Evolutionary conservation across 2,888 invertebrate genomes (phyloP).

Genomic region (Podotricha telesiphe): DNA sequence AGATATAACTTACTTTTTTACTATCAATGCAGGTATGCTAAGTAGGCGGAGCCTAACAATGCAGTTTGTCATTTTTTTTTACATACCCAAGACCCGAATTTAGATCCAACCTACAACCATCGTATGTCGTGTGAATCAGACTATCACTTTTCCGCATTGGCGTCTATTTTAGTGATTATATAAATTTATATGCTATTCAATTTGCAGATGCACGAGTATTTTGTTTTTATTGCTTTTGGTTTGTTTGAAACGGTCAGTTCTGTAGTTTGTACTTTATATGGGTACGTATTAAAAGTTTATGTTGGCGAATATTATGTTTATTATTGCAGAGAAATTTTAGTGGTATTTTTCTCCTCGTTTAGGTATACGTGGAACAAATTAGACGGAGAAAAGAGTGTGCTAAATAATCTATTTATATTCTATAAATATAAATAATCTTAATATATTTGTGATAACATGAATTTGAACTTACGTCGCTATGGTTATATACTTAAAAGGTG

Average conservation of each 20-base stretch:
- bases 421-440: no score
- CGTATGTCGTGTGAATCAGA: no score
- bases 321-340: background rate
- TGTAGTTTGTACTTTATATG: conserved; percentile 18
- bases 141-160: background rate
- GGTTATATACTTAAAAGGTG: no score
- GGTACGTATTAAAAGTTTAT: conserved; percentile 7
- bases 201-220: conserved; percentile 11
- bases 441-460: no score
- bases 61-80: background rate
- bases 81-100: background rate
- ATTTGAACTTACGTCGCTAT: no score
- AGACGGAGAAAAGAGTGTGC: background rate
- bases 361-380: background rate
- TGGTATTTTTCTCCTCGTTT: background rate
- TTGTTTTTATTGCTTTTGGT: conserved; percentile 18
- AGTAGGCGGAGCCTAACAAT: background rate
- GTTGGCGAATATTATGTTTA: conserved; percentile 3
- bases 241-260: conserved; percentile 15
- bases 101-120: background rate
- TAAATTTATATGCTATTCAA: conserved; percentile 20
- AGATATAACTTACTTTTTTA: no score
- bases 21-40: background rate
- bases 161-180: conserved; percentile 13
- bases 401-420: no score